Evolutionary conservation across 2,888 invertebrate genomes (phyloP).

Genomic region (Panzeria rudis): DNA sequence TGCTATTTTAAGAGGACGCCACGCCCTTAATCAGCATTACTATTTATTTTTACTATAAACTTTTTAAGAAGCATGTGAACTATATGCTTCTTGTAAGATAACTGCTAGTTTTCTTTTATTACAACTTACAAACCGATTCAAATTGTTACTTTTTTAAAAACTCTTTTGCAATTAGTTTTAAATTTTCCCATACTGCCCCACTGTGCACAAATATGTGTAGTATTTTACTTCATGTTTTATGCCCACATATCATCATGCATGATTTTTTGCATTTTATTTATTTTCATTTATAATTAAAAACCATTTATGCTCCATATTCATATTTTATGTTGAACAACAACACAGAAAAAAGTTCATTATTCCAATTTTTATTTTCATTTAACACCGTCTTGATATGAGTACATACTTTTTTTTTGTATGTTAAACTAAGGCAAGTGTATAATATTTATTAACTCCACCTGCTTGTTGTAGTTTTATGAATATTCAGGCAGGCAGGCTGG

Average conservation of each 20-base stretch:
- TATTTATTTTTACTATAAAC: no score
- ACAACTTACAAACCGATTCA: not conserved
- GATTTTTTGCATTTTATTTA: slow-evolving; percentile 27
- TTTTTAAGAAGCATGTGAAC: no score
- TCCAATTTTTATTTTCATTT: slow-evolving; percentile 57
- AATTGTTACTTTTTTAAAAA: not conserved
- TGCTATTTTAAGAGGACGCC: no score
- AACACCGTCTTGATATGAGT: slow-evolving; percentile 32
- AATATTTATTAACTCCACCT: slow-evolving; percentile 68
- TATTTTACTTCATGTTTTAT: slow-evolving; percentile 28
- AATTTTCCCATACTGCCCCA: not conserved
- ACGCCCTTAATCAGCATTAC: no score
- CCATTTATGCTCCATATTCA: slow-evolving; percentile 56
- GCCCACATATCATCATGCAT: slow-evolving; percentile 34
- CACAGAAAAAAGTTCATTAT: slow-evolving; percentile 36
- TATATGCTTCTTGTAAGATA: no score
- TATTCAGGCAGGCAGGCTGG: slow-evolving; percentile 24
- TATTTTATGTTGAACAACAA: slow-evolving; percentile 13
- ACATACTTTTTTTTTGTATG: slow-evolving; percentile 12
- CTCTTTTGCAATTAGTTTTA: not conserved
- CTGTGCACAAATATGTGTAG: slow-evolving; percentile 1
- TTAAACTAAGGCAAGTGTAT: slow-evolving; percentile 56
- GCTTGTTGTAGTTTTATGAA: slow-evolving; percentile 53
- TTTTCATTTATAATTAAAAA: slow-evolving; percentile 62
- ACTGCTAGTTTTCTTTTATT: not conserved